Evolutionary conservation across 2,113 vertebrate species (phyloP).

Genomic region (Hiodon alosoides): DNA sequence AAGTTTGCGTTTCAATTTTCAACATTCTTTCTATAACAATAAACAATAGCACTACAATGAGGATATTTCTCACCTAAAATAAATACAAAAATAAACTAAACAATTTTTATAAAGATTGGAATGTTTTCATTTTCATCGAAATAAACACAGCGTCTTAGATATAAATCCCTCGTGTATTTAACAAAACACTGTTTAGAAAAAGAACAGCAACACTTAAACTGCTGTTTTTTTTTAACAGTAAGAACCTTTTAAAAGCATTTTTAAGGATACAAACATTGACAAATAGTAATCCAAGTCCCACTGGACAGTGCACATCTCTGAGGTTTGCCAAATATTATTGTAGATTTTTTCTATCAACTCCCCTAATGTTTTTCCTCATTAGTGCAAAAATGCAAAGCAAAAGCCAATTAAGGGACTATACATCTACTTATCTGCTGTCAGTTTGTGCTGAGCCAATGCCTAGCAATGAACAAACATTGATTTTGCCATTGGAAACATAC

Average conservation of each 20-base stretch:
- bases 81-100: too few relatives aligned
- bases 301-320: conserved; percentile 45
- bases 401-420: conserved; percentile 69
- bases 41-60: too few relatives aligned
- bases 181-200: too few relatives aligned
- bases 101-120: neutral
- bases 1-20: neutral
- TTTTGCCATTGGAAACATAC: conserved; percentile 63
- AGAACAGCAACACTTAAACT: neutral
- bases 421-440: conserved; percentile 69
- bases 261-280: neutral
- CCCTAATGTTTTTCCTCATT: conserved; percentile 60
- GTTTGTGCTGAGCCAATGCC: conserved; percentile 63
- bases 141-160: too few relatives aligned
- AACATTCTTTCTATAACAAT: neutral
- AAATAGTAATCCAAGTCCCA: conserved; percentile 38
- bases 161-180: too few relatives aligned
- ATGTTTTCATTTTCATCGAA: neutral
- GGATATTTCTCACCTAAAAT: too few relatives aligned
- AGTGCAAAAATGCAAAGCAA: conserved; percentile 66
- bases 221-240: conserved; percentile 9
- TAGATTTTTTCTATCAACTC: conserved; percentile 57
- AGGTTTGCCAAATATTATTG: conserved; percentile 55
- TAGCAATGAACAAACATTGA: conserved; percentile 65
- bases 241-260: neutral